Percentiles rank a stretch among this genome's conserved stretches.
These are phyloP conservation scores for Eulemur rufifrons DNA, from an alignment of 2,113 vertebrate genomes.

Conservation along the genomic window DNA sequence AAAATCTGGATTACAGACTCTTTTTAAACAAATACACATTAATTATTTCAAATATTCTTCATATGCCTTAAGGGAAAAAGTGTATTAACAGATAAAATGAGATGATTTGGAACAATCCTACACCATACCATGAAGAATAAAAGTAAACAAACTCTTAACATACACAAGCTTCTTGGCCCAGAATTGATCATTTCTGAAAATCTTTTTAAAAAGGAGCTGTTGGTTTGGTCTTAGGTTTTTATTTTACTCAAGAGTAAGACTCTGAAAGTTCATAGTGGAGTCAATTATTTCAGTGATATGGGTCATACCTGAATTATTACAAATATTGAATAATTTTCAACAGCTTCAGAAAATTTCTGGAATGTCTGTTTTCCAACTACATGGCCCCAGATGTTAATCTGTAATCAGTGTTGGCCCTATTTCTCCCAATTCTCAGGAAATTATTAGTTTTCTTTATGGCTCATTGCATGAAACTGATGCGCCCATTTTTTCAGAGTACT, in stretches of 20 bases:
- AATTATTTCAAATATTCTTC: conserved; percentile 13
- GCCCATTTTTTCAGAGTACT: neutral
- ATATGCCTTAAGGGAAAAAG: neutral
- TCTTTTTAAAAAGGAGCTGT: neutral
- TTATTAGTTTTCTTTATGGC: neutral
- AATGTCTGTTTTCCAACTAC: neutral
- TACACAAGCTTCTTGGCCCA: neutral
- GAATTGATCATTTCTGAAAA: neutral
- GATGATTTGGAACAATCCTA: neutral
- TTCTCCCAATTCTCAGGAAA: neutral
- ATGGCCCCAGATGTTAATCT: neutral
- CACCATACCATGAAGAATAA: neutral
- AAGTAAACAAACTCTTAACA: neutral
- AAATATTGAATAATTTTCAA: conserved; percentile 4
- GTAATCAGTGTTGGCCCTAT: neutral
- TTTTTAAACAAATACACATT: conserved; percentile 13
- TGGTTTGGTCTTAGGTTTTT: neutral
- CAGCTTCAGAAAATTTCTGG: neutral
- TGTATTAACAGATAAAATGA: conserved; percentile 1
- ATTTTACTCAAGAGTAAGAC: neutral
- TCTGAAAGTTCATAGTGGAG: neutral
- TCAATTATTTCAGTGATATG: conserved; percentile 31
- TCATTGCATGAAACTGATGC: neutral
- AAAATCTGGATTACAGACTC: neutral
- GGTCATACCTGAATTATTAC: neutral